Base-by-base conservation (phyloP, 2,888 invertebrate species). In the Lutraria lutraria region DNA sequence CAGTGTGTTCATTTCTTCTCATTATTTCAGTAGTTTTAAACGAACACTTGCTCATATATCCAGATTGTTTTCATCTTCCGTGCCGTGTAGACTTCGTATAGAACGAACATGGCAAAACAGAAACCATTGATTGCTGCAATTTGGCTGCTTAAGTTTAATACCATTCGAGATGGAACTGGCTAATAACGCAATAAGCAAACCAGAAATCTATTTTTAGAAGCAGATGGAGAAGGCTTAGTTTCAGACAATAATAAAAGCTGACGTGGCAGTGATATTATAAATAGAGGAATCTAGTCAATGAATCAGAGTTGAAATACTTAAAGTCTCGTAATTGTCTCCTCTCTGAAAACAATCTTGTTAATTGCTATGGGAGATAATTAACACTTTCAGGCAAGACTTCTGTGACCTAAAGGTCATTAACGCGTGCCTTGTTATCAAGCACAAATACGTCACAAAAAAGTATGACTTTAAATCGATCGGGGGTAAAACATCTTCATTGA, bases 21-120 rank as follows among this genome's bases (percentile, higher is more conserved):
- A 76, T 76, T 76, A 34, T 16, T 76, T n/a, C 76, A 13, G 76
- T 31, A 76, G 76, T 76, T 76, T 76, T 76, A 19, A 76, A 31
- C 31, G 16, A 31, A 76, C 12, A 25, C 76, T 76, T 31, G 76
- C 76, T 34, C 31, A 34, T 34, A 76, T 76, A 76, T 76, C 31
- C 34, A 15, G 31, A 12, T 31, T 19, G 34, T 31, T 76, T 25
- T 31, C 34, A 25, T 31, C n/a, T n/a, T n/a, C 63, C 13, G 63
- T 25, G n/a, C 12, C n/a, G n/a, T 68, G 63, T 68, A 68, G 6
- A 56, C 56, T 15, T 68, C 12, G 63, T 68, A 25, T 68, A 68
- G 63, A 25, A 68, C 56, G 56, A 16, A 56, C 19, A 56, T 56
- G 25, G n/a, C 63, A 68, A 68, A 43, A 43, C 21, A 25, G 25